Evolutionary conservation across 2,888 invertebrate species (phyloP), one percentile per base, ranked within the genome.

Genomic region (Cerceris rybyensis): DNA sequence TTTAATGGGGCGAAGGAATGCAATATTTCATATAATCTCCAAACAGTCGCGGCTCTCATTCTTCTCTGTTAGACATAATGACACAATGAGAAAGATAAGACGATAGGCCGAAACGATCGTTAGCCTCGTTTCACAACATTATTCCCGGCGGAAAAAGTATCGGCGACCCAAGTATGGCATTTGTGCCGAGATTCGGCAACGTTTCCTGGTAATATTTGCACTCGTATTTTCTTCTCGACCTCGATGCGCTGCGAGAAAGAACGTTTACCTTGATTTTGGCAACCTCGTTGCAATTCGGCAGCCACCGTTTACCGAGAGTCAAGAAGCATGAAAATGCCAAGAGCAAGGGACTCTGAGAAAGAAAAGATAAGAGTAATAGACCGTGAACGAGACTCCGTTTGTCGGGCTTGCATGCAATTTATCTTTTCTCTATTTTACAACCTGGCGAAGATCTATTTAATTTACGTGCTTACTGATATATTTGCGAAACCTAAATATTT

Each of bases 101-200:
- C 49, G 50, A 71, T 74, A 78, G 70, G 67, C 59, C 9, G 60
- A 13, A 43, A 55, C 1, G 66, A 70, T 78, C 75, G 78, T 75
- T 75, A 75, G 63, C 59, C 75, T 59, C 55, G 64, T 75, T 78
- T 60, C 50, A 11, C 50, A 49, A 43, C 52, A 39, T 67, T 78
- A 57, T 55, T 70, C 55, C 42, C 52, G 50, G 11, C 16, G 28
- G 46, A 42, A 54, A 54, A 42, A 39, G 43, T 2, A 65, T 28
- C 28, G 42, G 63, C 6, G 50, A 16, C 54, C 16, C 28, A 4
- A 4, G 28, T 28, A 28, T 28, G 54, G 50, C 57, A 57, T 61
- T 66, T 43, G 50, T 61, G 9, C 64, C 54, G 60, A 64, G 65
- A 73, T 64, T 65, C 69, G 65, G 70, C 52, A 66, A 58, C 57